Base-by-base conservation (phyloP, 1,140 invertebrate genomes). In the Drosophila willistoni region DNA sequence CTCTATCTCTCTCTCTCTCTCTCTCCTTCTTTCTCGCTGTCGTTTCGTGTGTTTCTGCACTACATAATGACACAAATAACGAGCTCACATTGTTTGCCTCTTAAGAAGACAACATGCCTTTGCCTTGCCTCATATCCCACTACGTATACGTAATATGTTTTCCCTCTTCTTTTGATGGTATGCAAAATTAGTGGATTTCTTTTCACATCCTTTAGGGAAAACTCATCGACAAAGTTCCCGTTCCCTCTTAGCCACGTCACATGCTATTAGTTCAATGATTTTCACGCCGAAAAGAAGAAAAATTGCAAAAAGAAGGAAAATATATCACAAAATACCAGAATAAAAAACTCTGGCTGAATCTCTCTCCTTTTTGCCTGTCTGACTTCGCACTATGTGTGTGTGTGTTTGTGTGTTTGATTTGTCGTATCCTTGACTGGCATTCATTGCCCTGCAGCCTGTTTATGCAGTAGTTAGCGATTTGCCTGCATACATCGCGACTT, bases 211-310 rank as follows among this genome's bases (percentile, higher is more conserved):
- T 29, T 78, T 71, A 76, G 81, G 73, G 69, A 73, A 54, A 74
- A 73, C 79, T 14, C 56, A 54, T 10, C 47, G 19, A 54, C 36
- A 59, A 42, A 39, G 29, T 19, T 56, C 54, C 77, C 70, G 60
- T 14, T 42, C 47, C 29, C 64, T 3, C 57, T n/a, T n/a, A 54
- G 71, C 71, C 64, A 89, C 65, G 80, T 87, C 84, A 81, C 74
- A 84, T 81, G 84, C 84, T 89, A 89, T 89, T 89, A 89, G 84
- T 89, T 89, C 84, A 89, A 89, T 89, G 84, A 90, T 89, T 89
- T 89, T 89, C 84, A 89, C 84, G 85, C 84, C 84, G 57, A 81
- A 87, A 14, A 57, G 10, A 87, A 83, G 80, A 83, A 87, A 89
- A 87, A 54, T 25, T 34, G 14, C 7, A 14, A 17, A 7, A 57